phyloP scores from a whole-genome alignment of 1,140 invertebrate species.

The Hyphantria cunea region DNA sequence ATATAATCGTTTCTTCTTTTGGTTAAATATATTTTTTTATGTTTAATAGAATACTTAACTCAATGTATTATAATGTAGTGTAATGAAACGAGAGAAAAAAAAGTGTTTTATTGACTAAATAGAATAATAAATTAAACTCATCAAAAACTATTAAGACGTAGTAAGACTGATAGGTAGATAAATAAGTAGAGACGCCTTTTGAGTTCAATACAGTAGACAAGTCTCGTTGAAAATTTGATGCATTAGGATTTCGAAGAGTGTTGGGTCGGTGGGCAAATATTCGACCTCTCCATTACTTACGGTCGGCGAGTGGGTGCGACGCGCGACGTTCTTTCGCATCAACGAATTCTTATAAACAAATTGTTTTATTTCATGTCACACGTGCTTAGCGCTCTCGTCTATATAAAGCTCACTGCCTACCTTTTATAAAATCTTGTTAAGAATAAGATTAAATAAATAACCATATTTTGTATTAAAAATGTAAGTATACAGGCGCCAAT shows the following conservation, averaged over 20 bases:
- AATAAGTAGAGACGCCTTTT: slow-evolving; percentile 33
- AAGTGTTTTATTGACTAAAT: too few species aligned
- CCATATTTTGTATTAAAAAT: slow-evolving; percentile 16
- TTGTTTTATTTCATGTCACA: slow-evolving; percentile 35
- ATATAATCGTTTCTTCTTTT: too few species aligned
- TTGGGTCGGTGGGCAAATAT: slow-evolving; percentile 39
- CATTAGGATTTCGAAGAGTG: slow-evolving; percentile 34
- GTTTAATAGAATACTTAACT: too few species aligned
- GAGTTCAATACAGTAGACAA: slow-evolving; percentile 32
- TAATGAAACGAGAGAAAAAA: too few species aligned
- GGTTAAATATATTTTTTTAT: too few species aligned
- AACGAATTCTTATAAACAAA: slow-evolving; percentile 41
- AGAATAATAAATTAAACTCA: too few species aligned
- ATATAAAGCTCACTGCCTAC: slow-evolving; percentile 20
- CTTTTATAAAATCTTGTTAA: slow-evolving; percentile 25
- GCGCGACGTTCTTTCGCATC: slow-evolving; percentile 36
- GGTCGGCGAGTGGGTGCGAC: slow-evolving; percentile 36
- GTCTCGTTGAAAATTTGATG: slow-evolving; percentile 46
- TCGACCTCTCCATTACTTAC: slow-evolving; percentile 55
- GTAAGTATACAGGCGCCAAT: neutral
- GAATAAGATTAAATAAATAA: slow-evolving; percentile 22
- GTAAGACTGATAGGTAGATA: slow-evolving; percentile 20
- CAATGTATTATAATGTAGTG: too few species aligned
- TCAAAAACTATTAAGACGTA: neutral
- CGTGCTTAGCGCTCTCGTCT: slow-evolving; percentile 15